phyloP scores from a whole-genome alignment of 2,888 invertebrate species.

The Alloplasta piceator region DNA sequence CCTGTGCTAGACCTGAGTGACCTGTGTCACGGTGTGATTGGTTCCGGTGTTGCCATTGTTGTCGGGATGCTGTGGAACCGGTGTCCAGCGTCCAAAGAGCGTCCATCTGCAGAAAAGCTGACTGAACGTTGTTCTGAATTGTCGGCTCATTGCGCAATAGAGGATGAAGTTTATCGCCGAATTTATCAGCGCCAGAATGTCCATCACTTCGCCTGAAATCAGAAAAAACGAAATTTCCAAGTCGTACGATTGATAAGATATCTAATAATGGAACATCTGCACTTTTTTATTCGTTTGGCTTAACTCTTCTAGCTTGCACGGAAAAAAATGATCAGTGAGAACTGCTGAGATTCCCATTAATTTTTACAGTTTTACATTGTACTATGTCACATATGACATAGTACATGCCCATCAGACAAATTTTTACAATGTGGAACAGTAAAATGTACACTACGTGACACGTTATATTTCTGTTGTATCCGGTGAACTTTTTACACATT shows the following conservation, averaged over 20 bases:
- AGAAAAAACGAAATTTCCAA: slow-evolving; percentile 20
- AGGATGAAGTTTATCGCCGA: slow-evolving; percentile 97
- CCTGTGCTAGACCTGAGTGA: slow-evolving; percentile 81
- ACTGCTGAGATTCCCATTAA: too few species aligned
- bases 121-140: slow-evolving; percentile 93
- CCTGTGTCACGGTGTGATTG: slow-evolving; percentile 81
- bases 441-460: too few species aligned
- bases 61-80: slow-evolving; percentile 76
- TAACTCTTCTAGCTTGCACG: too few species aligned
- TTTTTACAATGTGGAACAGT: too few species aligned
- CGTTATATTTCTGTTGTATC: too few species aligned
- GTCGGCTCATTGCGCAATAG: slow-evolving; percentile 97
- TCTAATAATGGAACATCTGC: not conserved
- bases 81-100: slow-evolving; percentile 76
- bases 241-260: slow-evolving; percentile 1
- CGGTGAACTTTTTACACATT: too few species aligned
- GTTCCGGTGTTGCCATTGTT: slow-evolving; percentile 79
- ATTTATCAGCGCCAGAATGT: slow-evolving; percentile 94
- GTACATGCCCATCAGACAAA: too few species aligned
- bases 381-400: too few species aligned
- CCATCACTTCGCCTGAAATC: slow-evolving; percentile 89
- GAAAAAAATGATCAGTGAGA: too few species aligned
- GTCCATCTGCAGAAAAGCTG: slow-evolving; percentile 86
- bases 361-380: too few species aligned
- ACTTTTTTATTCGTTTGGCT: not conserved